These are phyloP conservation scores for Zoanthus gigantus DNA, from an alignment of 92 coral and sea anemone genomes.

Conservation along the genomic window DNA sequence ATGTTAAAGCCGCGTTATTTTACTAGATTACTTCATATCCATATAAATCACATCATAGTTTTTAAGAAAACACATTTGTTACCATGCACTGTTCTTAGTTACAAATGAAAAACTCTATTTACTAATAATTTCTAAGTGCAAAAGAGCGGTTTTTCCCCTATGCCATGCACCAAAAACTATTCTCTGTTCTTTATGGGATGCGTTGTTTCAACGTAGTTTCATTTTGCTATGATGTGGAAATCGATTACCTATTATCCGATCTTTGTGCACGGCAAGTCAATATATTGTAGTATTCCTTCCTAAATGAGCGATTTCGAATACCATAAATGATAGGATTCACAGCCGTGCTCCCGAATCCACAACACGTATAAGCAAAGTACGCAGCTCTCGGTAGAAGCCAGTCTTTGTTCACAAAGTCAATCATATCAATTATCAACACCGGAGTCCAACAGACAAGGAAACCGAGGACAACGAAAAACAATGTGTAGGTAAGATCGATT, in stretches of 20 bases:
- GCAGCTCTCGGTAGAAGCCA: constrained; percentile 5
- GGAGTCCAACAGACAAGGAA: background rate
- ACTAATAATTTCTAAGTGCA: too few species aligned
- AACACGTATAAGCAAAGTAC: background rate
- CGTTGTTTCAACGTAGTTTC: too few species aligned
- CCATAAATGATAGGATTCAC: background rate
- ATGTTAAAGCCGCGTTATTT: too few species aligned
- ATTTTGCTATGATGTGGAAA: too few species aligned
- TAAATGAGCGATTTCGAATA: background rate
- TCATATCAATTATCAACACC: background rate
- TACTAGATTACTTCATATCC: too few species aligned
- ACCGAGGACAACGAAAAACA: background rate
- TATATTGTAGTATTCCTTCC: background rate
- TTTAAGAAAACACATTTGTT: too few species aligned
- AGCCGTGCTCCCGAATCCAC: background rate
- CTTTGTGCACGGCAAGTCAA: background rate
- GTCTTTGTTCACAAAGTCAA: constrained; percentile 1
- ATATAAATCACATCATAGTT: too few species aligned
- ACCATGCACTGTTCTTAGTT: too few species aligned
- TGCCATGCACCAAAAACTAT: too few species aligned
- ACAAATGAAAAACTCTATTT: too few species aligned
- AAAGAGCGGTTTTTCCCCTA: too few species aligned
- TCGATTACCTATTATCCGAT: background rate
- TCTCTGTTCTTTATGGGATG: too few species aligned
- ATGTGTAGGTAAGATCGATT: background rate